Evolutionary conservation across 2,797 vertebrate species (phyloP), one percentile per base, ranked within the genome.

Genomic region (Pangasius macronema): DNA sequence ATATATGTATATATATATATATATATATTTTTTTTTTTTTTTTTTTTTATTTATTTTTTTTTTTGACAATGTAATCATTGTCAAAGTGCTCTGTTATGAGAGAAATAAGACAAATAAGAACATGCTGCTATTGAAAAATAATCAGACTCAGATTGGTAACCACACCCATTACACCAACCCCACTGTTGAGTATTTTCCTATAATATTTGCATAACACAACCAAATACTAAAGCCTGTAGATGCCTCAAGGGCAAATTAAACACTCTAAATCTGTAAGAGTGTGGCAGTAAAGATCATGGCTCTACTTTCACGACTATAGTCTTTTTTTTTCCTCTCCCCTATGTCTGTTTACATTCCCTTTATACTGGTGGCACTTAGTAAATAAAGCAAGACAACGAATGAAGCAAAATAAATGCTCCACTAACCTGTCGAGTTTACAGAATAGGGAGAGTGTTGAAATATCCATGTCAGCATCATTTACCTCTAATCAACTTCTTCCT

Each of bases 401-500:
- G 16, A 77, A 49, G 72, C 42, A 75, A 76, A 76, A 53, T 20
- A 51, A 42, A 73, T 36, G 30, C 6, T 68, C n/a, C 36, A 3
- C 22, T 68, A 73, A 24, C 70, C 22, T 27, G 14, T 51, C 24
- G 2, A n/a, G 11, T 76, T 49, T 24, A 49, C 42, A n/a, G 72
- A 39, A 33, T n/a, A 8, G 65, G 65, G 36, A 65, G 9, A 57
- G 27, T 87, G 73, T 82, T 63, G 72, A 13, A 83, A 55, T 70
- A 14, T 13, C 30, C 13, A 24, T 57, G 53, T 79, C 76, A 57
- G 53, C 80, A 72, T 85, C 55, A 51, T 81, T 85, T 75, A 81
- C n/a, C 33, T 90, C 82, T 80, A 86, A 90, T 87, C 85, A 85
- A 72, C 68, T 68, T 24, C 57, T 82, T 87, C 72, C 87, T 85